Evolutionary conservation across 2,888 invertebrate species (phyloP).

Genomic region (Rotaria socialis): DNA sequence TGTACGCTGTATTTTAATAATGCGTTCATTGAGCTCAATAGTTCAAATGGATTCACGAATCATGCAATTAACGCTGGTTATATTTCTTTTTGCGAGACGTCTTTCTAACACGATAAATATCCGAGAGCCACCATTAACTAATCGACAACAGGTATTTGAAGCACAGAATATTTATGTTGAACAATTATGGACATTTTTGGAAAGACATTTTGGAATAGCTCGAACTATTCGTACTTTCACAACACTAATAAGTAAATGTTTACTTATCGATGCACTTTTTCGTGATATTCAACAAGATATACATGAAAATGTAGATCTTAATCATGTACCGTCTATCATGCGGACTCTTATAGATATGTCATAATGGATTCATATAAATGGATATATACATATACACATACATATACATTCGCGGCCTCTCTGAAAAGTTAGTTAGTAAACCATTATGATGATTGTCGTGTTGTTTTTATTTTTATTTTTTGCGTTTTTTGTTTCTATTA

Average conservation of each 20-base stretch:
- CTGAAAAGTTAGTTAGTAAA: neutral
- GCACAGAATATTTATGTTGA: conserved; percentile 18
- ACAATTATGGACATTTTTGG: conserved; percentile 15
- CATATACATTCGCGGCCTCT: neutral
- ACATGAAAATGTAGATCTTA: neutral
- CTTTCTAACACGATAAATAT: neutral
- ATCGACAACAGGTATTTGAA: neutral
- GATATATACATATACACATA: neutral
- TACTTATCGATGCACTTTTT: neutral
- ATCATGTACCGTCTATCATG: neutral
- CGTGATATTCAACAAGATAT: neutral
- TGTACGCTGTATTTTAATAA: neutral
- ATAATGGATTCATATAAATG: neutral
- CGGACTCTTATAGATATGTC: neutral
- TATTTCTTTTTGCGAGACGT: neutral
- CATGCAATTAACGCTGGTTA: neutral
- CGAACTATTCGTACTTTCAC: neutral
- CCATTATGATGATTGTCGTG: neutral
- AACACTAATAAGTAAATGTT: neutral
- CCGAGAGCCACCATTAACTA: neutral
- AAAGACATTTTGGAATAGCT: neutral
- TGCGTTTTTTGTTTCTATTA: neutral
- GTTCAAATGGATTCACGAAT: neutral
- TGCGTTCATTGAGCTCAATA: neutral
- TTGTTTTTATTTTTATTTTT: too few relatives aligned